These are phyloP conservation scores for Cotesia glomerata DNA, from an alignment of 1,140 invertebrate species.

Conservation along the genomic window DNA sequence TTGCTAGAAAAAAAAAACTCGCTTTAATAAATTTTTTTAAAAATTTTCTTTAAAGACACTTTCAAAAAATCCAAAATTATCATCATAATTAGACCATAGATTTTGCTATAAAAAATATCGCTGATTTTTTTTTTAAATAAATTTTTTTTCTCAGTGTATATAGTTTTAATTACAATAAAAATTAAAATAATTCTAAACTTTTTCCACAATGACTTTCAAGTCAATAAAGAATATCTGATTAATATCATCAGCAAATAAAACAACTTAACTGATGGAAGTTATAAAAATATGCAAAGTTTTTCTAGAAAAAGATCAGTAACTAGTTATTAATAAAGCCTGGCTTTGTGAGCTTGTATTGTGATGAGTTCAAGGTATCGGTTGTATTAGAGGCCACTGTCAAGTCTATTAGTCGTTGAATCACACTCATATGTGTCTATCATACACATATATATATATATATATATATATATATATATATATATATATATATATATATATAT, in stretches of 20 bases:
- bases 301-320: background rate
- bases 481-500: background rate
- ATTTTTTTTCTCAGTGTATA: no score
- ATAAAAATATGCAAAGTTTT: background rate
- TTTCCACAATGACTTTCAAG: no score
- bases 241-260: background rate
- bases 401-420: background rate
- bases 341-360: background rate
- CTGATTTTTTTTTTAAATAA: no score
- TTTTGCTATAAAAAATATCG: no score
- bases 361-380: constrained; percentile 26
- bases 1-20: no score
- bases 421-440: background rate
- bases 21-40: no score
- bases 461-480: background rate
- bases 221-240: background rate
- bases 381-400: constrained; percentile 23
- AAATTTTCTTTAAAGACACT: no score
- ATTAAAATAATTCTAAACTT: no score
- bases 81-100: no score
- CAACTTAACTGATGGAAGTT: background rate
- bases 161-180: no score
- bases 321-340: constrained; percentile 20
- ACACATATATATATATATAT: background rate
- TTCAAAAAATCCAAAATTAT: no score